Evolutionary conservation across 2,888 invertebrate genomes (phyloP).

Genomic region (Drosophila ezoana): DNA sequence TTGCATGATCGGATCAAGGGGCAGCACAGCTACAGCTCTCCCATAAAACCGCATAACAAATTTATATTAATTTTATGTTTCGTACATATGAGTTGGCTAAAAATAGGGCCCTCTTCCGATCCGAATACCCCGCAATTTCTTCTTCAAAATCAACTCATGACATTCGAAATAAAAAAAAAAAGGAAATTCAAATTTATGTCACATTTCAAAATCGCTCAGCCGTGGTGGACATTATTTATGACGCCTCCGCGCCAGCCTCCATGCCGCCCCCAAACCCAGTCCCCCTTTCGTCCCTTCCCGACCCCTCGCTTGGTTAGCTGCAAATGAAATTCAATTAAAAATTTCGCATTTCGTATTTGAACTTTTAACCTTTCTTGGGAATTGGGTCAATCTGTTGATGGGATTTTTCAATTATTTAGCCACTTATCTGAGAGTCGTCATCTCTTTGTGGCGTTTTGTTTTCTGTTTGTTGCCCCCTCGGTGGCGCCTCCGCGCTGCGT

Average conservation of each 20-base stretch:
- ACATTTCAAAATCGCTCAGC: constrained; percentile 49
- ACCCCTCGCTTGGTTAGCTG: not conserved
- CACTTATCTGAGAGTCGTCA: constrained; percentile 66
- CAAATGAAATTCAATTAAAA: constrained; percentile 58
- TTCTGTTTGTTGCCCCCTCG: not conserved
- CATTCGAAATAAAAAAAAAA: constrained; percentile 41
- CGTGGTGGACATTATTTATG: constrained; percentile 35
- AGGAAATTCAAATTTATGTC: constrained; percentile 24
- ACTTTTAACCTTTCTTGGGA: constrained; percentile 65
- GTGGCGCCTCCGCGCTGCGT: constrained; percentile 14
- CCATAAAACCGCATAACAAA: constrained; percentile 41
- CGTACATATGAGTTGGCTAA: constrained; percentile 29
- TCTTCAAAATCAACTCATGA: constrained; percentile 33
- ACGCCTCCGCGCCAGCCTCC: not conserved
- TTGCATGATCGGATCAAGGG: constrained; percentile 11
- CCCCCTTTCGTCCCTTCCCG: not conserved
- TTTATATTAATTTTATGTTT: constrained; percentile 51
- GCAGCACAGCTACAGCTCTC: constrained; percentile 3
- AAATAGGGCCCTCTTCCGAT: constrained; percentile 25
- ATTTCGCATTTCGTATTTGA: constrained; percentile 58
- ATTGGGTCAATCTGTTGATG: constrained; percentile 71
- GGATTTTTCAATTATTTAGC: constrained; percentile 59
- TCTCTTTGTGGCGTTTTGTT: constrained; percentile 54
- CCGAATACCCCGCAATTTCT: too few relatives aligned
- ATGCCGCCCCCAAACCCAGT: not conserved